Base-by-base conservation (phyloP, 2,888 invertebrate genomes). In the Drosophila merina region DNA sequence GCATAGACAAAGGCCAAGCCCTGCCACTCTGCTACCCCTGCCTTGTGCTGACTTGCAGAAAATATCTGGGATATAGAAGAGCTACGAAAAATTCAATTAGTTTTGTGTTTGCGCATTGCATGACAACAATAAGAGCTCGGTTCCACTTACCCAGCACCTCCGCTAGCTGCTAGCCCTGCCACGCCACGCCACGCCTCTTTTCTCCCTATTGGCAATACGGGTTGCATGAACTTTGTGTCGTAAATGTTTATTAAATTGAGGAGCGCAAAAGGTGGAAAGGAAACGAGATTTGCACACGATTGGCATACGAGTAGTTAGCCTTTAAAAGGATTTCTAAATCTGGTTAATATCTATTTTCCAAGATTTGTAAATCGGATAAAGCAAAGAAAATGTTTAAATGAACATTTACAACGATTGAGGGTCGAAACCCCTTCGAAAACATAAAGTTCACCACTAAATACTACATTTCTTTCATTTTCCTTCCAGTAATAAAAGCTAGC, bases 31-130 rank as follows among this genome's bases (percentile, higher is more conserved):
- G 26, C 9, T 12, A 31, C 33, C 31, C 14, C 20, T 33, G 48
- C 10, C 52, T 62, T 38, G 58, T 76, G 82, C 82, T 83, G 82
- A 83, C 82, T 87, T 87, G 82, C 82, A 82, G 50, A 85, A 83
- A 81, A 76, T 33, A 83, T 79, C 83, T 77, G 86, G 87, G 76
- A 78, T 74, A 60, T 50, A 45, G 54, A 30, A 56, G 67, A 71
- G 79, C 69, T 67, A 67, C 51, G 62, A 82, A 82, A 82, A 83
- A 83, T 83, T 83, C 82, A 83, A 83, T 83, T 83, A 83, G 82
- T 83, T 83, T 87, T 87, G 82, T 83, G 82, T 83, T 83, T 83
- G 82, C 88, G 79, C 83, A 82, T 87, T 85, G 86, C 88, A 85
- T 83, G 88, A 83, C 82, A 85, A 87, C 87, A 83, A 79, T 71